A percentile compares a stretch with the other conserved stretches of the same genome.
phyloP scores from a whole-genome alignment of 2,888 invertebrate genomes.

The Drosophila subquinaria region DNA sequence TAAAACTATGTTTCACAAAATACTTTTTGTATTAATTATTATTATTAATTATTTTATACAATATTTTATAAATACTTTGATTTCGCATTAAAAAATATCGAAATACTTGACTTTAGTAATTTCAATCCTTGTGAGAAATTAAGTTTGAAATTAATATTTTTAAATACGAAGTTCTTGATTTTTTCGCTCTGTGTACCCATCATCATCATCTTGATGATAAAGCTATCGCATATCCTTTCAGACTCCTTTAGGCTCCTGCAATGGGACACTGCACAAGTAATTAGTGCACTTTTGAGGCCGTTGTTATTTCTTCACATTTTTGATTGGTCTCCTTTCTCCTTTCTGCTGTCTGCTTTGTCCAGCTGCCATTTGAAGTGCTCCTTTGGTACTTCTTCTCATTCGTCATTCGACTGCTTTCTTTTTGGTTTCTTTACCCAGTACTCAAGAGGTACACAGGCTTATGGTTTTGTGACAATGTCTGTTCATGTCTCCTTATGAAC shows the following conservation, averaged over 20 bases:
- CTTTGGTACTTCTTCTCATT: conserved; percentile 2
- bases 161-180: too few species aligned
- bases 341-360: conserved; percentile 37
- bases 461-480: neutral
- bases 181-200: conserved; percentile 7
- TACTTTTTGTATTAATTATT: too few species aligned
- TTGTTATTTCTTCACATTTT: conserved; percentile 43
- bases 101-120: too few species aligned
- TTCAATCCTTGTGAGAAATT: too few species aligned
- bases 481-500: too few species aligned
- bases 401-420: conserved; percentile 16
- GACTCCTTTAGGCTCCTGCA: conserved; percentile 24
- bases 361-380: conserved; percentile 48
- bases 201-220: conserved; percentile 3
- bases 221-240: conserved; percentile 8
- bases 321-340: conserved; percentile 29
- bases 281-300: conserved; percentile 67
- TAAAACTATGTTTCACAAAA: too few species aligned
- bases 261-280: conserved; percentile 60
- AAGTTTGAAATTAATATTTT: too few species aligned
- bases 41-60: too few species aligned
- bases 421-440: conserved; percentile 11
- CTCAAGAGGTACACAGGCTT: neutral
- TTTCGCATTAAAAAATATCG: too few species aligned
- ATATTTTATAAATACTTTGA: too few species aligned